Evolutionary conservation across 2,797 vertebrate species (phyloP), one percentile per base, ranked within the genome.

Genomic region (Chanos chanos): DNA sequence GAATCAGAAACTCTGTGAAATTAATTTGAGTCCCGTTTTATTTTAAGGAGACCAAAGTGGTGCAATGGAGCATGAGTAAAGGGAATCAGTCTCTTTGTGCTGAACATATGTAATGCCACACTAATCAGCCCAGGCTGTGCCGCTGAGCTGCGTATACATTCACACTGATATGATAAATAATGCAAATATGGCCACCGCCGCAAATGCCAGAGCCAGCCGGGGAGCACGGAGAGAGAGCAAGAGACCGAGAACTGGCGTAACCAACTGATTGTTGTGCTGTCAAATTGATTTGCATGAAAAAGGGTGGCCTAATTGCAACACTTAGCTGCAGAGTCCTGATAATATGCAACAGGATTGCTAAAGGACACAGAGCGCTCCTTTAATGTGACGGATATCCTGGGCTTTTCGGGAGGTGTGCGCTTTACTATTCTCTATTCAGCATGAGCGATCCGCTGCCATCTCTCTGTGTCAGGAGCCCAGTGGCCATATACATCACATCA

Each of bases 231-330:
- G 72, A 77, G 69, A 15, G 19, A 31, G 56, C 12, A 62, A 41
- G 55, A 68, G 72, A 77, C 72, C 1, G 15, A 56, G 58, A 34
- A 80, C 77, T 73, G 71, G 78, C 77, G 82, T 83, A 87, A 84
- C 85, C 70, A 82, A 81, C 80, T 84, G 85, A 89, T 89, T 91
- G 86, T 89, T 87, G 85, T 85, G 86, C 87, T 85, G 83, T 88
- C 86, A 86, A 79, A 82, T 75, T 82, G 82, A 89, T 91, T 89
- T 89, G 87, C 88, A 89, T 89, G 81, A 87, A 86, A 90, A 90
- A 89, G 81, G 75, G 74, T 19, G 37, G 74, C 72, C 84, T 90
- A 89, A 91, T 90, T 90, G 84, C 82, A 82, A 83, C 86, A 88
- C 84, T 89, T 90, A 88, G 85, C 87, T 84, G 85, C 75, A 70